A percentile compares a stretch with the other conserved stretches of the same genome.
Evolutionary conservation across 2,113 vertebrate species (phyloP).

Genomic region (Podarcis cretensis): DNA sequence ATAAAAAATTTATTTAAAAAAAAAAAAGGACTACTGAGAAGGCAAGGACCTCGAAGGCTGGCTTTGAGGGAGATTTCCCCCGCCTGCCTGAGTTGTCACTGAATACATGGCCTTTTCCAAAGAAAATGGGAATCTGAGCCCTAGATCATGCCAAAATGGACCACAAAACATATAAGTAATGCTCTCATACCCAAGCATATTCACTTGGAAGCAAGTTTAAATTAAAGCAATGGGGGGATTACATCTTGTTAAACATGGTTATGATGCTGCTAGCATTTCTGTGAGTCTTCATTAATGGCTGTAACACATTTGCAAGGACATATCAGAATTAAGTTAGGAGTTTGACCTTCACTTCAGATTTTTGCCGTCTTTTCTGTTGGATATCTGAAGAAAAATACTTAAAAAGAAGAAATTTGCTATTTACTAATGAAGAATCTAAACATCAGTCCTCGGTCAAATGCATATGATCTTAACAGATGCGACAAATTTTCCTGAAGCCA

Average conservation of each 20-base stretch:
- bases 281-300: neutral
- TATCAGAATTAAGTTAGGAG: neutral
- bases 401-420: neutral
- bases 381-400: neutral
- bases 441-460: conserved; percentile 23
- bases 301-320: too few relatives aligned
- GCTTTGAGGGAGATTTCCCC: too few relatives aligned
- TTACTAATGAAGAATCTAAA: neutral
- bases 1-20: too few relatives aligned
- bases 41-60: too few relatives aligned
- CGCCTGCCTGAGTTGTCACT: too few relatives aligned
- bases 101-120: too few relatives aligned
- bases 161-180: neutral
- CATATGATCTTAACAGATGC: neutral
- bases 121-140: too few relatives aligned
- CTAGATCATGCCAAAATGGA: neutral
- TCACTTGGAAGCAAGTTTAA: neutral
- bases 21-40: too few relatives aligned
- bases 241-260: neutral
- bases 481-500: conserved; percentile 36
- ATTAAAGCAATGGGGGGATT: neutral
- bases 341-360: neutral
- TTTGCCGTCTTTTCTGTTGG: neutral
- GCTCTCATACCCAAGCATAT: neutral
- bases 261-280: neutral